A percentile compares a stretch with the other conserved stretches of the same genome.
Conservation (phyloP, 2,888 invertebrate genomes). For the Heliconius charithonia region DNA sequence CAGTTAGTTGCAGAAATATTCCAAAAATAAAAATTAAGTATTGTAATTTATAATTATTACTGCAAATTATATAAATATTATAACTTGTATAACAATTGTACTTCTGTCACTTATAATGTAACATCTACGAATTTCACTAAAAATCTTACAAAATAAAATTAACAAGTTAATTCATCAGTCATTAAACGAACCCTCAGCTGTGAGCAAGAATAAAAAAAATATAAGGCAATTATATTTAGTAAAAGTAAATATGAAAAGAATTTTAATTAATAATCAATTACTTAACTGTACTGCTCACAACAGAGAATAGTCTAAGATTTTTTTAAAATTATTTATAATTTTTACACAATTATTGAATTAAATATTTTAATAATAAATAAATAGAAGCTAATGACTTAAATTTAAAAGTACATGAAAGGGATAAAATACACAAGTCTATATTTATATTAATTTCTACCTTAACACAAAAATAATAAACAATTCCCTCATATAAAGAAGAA, state of each 20-base stretch:
- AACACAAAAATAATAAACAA: neutral
- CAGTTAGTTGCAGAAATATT: slow-evolving; percentile 31
- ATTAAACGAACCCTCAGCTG: slow-evolving; percentile 7
- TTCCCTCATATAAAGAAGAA: neutral
- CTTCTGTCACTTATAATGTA: slow-evolving; percentile 1
- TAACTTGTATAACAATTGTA: neutral
- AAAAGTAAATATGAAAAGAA: neutral
- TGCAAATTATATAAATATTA: neutral
- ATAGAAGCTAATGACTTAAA: neutral
- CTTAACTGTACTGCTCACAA: neutral
- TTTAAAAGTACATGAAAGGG: neutral
- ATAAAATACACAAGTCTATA: neutral
- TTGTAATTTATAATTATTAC: neutral
- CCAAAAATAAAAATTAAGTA: slow-evolving; percentile 7
- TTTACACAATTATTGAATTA: slow-evolving; percentile 5
- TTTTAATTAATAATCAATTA: neutral
- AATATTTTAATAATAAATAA: slow-evolving; percentile 12
- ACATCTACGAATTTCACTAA: slow-evolving; percentile 9
- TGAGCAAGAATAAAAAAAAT: neutral
- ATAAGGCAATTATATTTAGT: neutral
- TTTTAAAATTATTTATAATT: neutral
- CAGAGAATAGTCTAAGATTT: slow-evolving; percentile 1
- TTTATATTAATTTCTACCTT: neutral
- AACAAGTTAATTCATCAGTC: slow-evolving; percentile 9
- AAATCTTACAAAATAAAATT: slow-evolving; percentile 1